phyloP scores from a whole-genome alignment of 2,113 vertebrate species.

The Dasyprocta punctata region DNA sequence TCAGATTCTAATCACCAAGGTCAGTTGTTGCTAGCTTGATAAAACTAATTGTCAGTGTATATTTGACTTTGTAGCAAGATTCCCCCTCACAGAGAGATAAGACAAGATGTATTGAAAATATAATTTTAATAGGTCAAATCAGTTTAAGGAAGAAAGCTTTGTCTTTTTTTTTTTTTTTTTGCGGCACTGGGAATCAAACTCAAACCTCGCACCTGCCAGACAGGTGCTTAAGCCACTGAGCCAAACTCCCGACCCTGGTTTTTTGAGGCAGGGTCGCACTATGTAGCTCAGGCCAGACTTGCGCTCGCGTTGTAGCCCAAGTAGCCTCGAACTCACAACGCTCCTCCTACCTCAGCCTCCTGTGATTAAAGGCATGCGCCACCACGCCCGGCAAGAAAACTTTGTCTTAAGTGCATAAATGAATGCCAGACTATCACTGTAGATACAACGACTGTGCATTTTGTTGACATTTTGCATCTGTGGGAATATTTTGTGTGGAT shows the following conservation, averaged over 20 bases:
- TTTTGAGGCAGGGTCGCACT: too few species aligned
- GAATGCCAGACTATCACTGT: not conserved
- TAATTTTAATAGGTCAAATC: slow-evolving; percentile 27
- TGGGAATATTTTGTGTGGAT: slow-evolving; percentile 34
- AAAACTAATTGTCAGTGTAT: slow-evolving; percentile 34
- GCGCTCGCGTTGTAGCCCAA: too few species aligned
- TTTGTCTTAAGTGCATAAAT: slow-evolving; percentile 36
- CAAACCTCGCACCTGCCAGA: too few species aligned
- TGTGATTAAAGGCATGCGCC: too few species aligned
- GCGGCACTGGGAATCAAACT: too few species aligned
- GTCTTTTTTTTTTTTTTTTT: too few species aligned
- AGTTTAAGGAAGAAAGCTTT: slow-evolving; percentile 38
- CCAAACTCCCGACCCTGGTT: too few species aligned
- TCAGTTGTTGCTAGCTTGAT: not conserved
- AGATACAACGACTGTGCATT: not conserved
- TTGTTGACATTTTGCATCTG: slow-evolving; percentile 39
- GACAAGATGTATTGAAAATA: slow-evolving; percentile 16
- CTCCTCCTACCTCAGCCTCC: too few species aligned
- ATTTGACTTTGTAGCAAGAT: not conserved
- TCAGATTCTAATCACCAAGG: not conserved
- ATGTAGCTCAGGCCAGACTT: too few species aligned
- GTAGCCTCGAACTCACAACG: too few species aligned
- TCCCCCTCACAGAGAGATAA: not conserved
- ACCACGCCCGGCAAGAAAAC: too few species aligned
- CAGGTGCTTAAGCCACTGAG: too few species aligned